Conservation (phyloP, 2,888 invertebrate species). For the Boloria selene region DNA sequence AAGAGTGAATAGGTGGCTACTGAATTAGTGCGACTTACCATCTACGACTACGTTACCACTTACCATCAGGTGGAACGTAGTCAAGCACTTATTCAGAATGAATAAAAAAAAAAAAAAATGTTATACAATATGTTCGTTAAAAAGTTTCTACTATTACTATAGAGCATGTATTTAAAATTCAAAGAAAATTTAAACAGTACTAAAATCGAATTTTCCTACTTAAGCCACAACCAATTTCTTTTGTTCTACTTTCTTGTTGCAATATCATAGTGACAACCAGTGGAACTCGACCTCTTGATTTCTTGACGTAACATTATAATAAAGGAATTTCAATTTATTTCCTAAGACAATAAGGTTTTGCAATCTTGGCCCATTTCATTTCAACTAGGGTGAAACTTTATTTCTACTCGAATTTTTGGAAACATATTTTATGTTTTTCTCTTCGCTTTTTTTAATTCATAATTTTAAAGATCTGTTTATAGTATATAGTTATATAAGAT, state of each 20-base stretch:
- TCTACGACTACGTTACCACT: no score
- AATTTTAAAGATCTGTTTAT: not conserved
- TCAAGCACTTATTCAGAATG: no score
- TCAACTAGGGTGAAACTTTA: constrained; percentile 15
- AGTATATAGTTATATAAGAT: not conserved
- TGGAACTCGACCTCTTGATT: constrained; percentile 48
- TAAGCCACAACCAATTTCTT: constrained; percentile 49
- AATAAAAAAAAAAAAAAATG: no score
- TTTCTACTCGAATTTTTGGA: constrained; percentile 13
- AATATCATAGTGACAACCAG: constrained; percentile 66
- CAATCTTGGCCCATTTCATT: constrained; percentile 19
- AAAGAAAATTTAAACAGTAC: not conserved
- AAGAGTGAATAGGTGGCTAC: no score
- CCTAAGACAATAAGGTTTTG: constrained; percentile 26
- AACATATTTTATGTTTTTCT: constrained; percentile 7
- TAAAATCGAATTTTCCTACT: constrained; percentile 19
- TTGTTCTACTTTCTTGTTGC: constrained; percentile 62
- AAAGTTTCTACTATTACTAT: no score
- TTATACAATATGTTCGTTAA: no score
- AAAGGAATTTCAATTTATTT: constrained; percentile 32
- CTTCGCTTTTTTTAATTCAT: constrained; percentile 4
- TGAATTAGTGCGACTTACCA: no score
- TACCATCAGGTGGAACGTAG: no score
- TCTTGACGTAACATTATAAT: constrained; percentile 25
- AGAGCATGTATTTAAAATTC: constrained; percentile 1